These are phyloP conservation scores for Camelus dromedarius DNA, from an alignment of 2,113 vertebrate genomes.

Conservation along the genomic window DNA sequence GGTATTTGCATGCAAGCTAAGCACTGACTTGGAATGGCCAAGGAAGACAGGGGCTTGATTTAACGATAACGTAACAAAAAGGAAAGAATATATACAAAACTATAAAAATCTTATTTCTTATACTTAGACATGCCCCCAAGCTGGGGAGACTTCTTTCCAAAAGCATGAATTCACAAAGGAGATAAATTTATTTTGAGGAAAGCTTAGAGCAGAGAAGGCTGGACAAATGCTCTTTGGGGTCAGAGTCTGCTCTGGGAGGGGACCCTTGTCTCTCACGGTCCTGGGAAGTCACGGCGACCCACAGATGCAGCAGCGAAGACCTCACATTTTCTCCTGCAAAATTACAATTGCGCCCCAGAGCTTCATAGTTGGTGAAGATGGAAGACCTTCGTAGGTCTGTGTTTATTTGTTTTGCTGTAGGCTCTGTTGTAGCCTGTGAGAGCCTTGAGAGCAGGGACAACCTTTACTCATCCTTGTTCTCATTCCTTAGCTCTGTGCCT, in stretches of 20 bases:
- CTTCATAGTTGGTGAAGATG: background rate
- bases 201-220: background rate
- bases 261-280: background rate
- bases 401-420: background rate
- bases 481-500: background rate
- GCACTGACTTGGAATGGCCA: background rate
- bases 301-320: background rate
- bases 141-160: background rate
- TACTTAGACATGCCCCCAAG: background rate
- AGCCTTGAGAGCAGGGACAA: background rate
- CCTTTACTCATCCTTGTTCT: background rate
- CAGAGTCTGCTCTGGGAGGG: background rate
- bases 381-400: background rate
- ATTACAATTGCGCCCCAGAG: background rate
- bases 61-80: background rate
- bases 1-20: background rate
- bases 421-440: background rate
- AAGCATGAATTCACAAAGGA: background rate
- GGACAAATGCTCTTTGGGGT: background rate
- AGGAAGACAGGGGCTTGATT: background rate
- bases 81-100: background rate
- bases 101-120: background rate
- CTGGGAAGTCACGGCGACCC: background rate
- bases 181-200: background rate
- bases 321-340: background rate